These are phyloP conservation scores for Orbicella faveolata DNA, from an alignment of 64 coral and sea anemone genomes.

Conservation along the genomic window DNA sequence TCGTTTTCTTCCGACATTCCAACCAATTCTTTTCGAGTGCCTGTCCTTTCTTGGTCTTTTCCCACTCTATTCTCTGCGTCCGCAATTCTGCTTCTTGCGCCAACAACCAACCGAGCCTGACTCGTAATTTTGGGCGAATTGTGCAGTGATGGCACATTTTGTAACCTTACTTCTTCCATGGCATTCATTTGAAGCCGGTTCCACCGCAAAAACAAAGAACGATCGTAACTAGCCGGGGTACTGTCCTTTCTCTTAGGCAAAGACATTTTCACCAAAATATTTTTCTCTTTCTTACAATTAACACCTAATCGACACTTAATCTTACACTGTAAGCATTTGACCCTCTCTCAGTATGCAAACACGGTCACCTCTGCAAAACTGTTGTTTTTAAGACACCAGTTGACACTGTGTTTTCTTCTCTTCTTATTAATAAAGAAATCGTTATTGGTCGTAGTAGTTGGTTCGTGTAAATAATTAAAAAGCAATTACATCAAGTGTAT, in stretches of 20 bases:
- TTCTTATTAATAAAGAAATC: neutral
- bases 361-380: neutral
- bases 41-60: neutral
- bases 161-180: slow-evolving; percentile 11
- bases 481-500: neutral
- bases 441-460: neutral
- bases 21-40: neutral
- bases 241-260: neutral
- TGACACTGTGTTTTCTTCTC: neutral
- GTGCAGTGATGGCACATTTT: neutral
- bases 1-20: neutral
- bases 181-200: slow-evolving; percentile 15
- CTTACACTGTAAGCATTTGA: neutral
- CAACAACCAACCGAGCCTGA: neutral
- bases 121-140: slow-evolving; percentile 5
- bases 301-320: neutral
- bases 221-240: neutral
- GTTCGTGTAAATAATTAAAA: neutral
- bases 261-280: neutral
- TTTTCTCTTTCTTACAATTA: slow-evolving; percentile 10
- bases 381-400: neutral
- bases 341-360: slow-evolving; percentile 5
- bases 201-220: slow-evolving; percentile 4
- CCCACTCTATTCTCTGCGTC: neutral
- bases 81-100: neutral